Percentiles rank a stretch among this genome's conserved stretches.
phyloP scores from a whole-genome alignment of 64 coral and sea anemone species.

The Catalaphyllia jardinei region DNA sequence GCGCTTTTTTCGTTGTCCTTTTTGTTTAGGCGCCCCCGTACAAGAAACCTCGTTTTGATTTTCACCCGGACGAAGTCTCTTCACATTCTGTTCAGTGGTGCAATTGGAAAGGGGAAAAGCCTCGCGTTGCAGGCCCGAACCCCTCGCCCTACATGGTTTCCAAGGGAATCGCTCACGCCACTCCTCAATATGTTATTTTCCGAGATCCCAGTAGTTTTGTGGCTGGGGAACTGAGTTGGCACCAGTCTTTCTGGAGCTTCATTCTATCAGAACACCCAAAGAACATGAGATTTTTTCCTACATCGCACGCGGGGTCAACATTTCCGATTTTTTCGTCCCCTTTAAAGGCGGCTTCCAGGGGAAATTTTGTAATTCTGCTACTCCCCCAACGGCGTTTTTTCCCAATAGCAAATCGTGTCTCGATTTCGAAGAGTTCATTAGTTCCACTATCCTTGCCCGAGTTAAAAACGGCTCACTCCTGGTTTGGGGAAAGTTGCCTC shows the following conservation, averaged over 20 bases:
- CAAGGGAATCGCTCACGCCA: not conserved
- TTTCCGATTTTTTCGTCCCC: not conserved
- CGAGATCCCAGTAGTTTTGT: constrained; percentile 1
- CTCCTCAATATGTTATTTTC: not conserved
- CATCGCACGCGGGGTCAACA: not conserved
- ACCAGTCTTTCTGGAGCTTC: not conserved
- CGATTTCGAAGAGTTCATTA: not conserved
- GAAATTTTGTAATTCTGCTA: not conserved
- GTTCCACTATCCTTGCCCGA: not conserved
- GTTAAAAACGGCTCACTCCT: not conserved
- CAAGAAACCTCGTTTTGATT: constrained; percentile 15
- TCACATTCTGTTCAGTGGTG: not conserved
- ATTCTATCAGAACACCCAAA: not conserved
- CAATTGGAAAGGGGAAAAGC: constrained; percentile 8
- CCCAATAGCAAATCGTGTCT: not conserved
- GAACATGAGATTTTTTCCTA: not conserved
- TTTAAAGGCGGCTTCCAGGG: constrained; percentile 15
- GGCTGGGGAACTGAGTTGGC: not conserved
- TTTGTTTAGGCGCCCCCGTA: not conserved
- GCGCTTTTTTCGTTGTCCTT: constrained; percentile 29
- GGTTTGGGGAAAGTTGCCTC: not conserved
- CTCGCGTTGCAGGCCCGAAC: not conserved
- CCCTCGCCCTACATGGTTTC: not conserved
- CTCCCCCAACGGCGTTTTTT: not conserved
- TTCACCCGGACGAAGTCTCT: not conserved